These are phyloP conservation scores for Ectropis crepuscularia DNA, from an alignment of 2,888 invertebrate genomes.

Conservation along the genomic window DNA sequence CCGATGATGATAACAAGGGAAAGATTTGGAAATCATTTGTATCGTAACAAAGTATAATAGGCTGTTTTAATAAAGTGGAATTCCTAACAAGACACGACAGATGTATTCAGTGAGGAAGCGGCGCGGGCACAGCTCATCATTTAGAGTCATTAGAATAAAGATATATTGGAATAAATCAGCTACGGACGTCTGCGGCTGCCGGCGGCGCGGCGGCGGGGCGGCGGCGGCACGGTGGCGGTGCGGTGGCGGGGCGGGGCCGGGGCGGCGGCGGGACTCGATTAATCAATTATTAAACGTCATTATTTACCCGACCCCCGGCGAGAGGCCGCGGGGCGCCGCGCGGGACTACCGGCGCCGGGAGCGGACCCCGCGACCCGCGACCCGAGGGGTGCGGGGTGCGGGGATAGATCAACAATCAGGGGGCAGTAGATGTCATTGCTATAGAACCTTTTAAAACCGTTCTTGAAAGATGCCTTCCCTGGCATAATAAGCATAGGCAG, in stretches of 20 bases:
- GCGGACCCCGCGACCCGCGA: constrained; percentile 11
- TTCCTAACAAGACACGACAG: no score
- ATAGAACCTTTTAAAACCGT: no score
- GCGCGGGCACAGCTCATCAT: constrained; percentile 48
- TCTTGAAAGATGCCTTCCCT: no score
- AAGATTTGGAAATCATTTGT: no score
- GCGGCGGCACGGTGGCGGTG: constrained; percentile 44
- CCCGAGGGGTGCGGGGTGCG: neutral
- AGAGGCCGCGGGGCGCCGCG: constrained; percentile 28
- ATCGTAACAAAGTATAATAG: no score
- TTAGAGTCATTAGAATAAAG: constrained; percentile 72
- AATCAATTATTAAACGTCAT: constrained; percentile 80
- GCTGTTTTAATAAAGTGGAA: no score
- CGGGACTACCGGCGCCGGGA: constrained; percentile 1
- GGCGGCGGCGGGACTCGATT: constrained; percentile 58
- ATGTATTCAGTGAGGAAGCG: constrained; percentile 15
- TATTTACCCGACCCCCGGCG: constrained; percentile 58
- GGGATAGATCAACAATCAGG: no score
- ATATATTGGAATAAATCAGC: constrained; percentile 79
- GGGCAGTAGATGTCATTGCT: no score
- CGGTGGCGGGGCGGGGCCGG: constrained; percentile 6
- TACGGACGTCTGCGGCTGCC: constrained; percentile 59
- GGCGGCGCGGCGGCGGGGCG: constrained; percentile 39
- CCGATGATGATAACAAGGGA: no score
- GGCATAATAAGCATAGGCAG: no score